Evolutionary conservation across 2,113 vertebrate species (phyloP), one percentile per base, ranked within the genome.

Genomic region (Alethe diademata): DNA sequence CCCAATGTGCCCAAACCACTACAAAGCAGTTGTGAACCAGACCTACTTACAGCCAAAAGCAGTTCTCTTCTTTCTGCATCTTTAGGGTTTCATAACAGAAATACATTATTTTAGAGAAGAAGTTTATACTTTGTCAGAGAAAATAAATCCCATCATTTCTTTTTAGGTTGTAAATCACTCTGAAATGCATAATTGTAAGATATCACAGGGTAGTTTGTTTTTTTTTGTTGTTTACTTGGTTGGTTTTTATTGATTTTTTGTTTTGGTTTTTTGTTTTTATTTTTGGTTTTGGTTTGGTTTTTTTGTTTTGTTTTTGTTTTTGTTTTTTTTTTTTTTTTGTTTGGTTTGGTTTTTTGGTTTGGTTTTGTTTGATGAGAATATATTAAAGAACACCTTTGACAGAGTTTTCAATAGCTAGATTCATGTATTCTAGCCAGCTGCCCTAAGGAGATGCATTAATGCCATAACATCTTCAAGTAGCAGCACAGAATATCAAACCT

Each of bases 181-280:
- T 67, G 14, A 79, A 78, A 16, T 35, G 8, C 0, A 1, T 71
- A 70, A 74, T 5, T 51, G 11, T n/a, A 71, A 61, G 26, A 19
- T 31, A 38, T 2, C 1, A 7, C 3, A 5, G 15, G 12, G 4
- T 54, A 47, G 15, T 42, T 73, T 8, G 12, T 5, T 2, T 17
- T 7, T 28, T 6, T 19, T 31, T 60, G 11, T 40, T 36, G 7
- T 2, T 31, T 50, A 9, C 4, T 25, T 53, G 26, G 11, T 26
- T 8, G 5, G 8, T 8, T 40, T 33, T 11, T 29, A 50, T 50
- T 51, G 14, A 11, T 60, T 60, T 45, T n/a, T 11, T 12, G 35
- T 35, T 18, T 72, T 23, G 12, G 10, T 4, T 36, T 43, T 6
- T 45, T 45, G 38, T 38, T 38, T 38, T 38, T 38, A 38, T 43